Conservation (phyloP, 35 echinoderm and acorn worm species). For the Hemicentrotus pulcherrimus region DNA sequence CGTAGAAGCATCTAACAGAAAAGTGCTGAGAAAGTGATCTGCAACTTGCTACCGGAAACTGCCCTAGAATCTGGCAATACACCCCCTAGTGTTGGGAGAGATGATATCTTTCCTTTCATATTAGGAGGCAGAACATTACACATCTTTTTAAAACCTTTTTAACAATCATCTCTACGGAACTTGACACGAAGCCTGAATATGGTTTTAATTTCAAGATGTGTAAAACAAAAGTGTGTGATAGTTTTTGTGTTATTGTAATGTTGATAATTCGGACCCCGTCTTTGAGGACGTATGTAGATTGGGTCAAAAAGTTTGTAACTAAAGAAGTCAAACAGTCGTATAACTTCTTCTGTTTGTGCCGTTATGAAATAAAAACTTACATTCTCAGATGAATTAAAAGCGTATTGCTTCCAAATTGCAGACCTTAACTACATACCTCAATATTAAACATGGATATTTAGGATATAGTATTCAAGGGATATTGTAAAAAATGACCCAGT, state of each 20-base stretch:
- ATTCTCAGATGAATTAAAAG: background rate
- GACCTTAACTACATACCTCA: slow-evolving; percentile 1
- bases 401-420: background rate
- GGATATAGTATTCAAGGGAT: background rate
- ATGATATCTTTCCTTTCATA: background rate
- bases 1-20: background rate
- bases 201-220: background rate
- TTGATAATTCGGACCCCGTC: background rate
- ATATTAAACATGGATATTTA: background rate
- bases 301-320: background rate
- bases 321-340: background rate
- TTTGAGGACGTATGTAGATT: background rate
- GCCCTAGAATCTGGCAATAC: background rate
- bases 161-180: background rate
- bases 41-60: background rate
- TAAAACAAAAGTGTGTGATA: slow-evolving; percentile 19
- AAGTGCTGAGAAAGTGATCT: background rate
- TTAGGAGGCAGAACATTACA: background rate
- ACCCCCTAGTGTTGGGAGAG: background rate
- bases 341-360: background rate
- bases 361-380: background rate
- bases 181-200: background rate
- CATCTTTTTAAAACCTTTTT: background rate
- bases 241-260: background rate
- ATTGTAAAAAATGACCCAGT: background rate